Evolutionary conservation across 30 jellyfish, hydroid and myxozoan species (phyloP), one percentile per base, ranked within the genome.

Genomic region (Aurelia aurita complex sp. Pacific): DNA sequence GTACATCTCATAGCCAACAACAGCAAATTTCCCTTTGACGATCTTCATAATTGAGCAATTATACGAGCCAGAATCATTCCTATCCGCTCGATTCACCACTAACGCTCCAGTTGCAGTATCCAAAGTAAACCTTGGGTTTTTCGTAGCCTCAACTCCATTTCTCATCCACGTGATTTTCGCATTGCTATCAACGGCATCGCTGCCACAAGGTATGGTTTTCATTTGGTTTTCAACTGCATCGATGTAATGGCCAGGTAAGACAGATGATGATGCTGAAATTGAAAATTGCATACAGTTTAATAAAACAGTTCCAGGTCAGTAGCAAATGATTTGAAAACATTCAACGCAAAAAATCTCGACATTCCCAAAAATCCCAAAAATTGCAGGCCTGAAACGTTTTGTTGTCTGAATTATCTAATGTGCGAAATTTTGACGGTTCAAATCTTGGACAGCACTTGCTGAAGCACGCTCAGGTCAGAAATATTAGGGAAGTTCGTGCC

Each of bases 181-280:
- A 60, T 87, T 88, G 57, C 65, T 36, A 11, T 69, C 63, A 11
- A 64, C 89, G 13, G 59, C 78, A 18, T 60, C 80, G 19, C 85
- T 77, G 16, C 99, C 99, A 55, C 99, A 95, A 35, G 96, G 97
- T 17, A 95, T 74, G 3, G 89, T 59, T 59, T 88, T 96, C 73
- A 82, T 64, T 68, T 86, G 96, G 36, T 76, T 72, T 74, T 95
- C 99, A 54, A 77, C 75, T 6, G 97, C 99, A 61, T 80, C 78
- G 53, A 83, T 79, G 89, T 95, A 95, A 57, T 89, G 96, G 12
- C 95, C 98, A 36, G 99, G 99, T 64, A 85, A 66, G 23, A 95
- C 96, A 5, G 99, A 84, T 18, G 96, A 85, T 14, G 96, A 43
- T 23, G 99, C 98, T 89, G 74, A n/a, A 80, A 87, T 36, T 9